Percentiles rank a stretch among this genome's conserved stretches.
These are phyloP conservation scores for Actinia equina DNA, from an alignment of 64 coral and sea anemone genomes.

Conservation along the genomic window DNA sequence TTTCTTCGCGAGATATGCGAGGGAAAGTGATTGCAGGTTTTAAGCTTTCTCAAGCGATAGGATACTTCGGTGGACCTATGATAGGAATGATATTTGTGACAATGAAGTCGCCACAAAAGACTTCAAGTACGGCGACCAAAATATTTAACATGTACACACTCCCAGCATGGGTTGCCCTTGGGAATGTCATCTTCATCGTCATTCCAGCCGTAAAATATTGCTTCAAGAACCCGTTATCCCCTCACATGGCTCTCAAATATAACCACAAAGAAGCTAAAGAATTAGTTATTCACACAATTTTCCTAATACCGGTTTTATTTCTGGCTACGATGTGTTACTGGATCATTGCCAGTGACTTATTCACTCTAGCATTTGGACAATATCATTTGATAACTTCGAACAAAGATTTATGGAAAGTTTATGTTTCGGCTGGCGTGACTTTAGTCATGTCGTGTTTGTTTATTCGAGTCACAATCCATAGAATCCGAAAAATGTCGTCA, in stretches of 20 bases:
- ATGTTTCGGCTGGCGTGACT: constrained; percentile 65
- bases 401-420: constrained; percentile 85
- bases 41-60: constrained; percentile 82
- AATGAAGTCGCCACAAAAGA: neutral
- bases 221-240: constrained; percentile 88
- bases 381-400: constrained; percentile 62
- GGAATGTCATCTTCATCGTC: constrained; percentile 66
- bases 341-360: constrained; percentile 73
- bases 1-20: constrained; percentile 67
- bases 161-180: constrained; percentile 75
- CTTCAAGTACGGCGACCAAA: constrained; percentile 20
- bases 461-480: constrained; percentile 61
- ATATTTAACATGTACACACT: constrained; percentile 80
- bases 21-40: constrained; percentile 74
- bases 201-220: constrained; percentile 63
- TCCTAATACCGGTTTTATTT: constrained; percentile 60
- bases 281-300: constrained; percentile 53
- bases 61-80: constrained; percentile 73
- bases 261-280: constrained; percentile 77
- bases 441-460: constrained; percentile 54
- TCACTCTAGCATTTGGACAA: constrained; percentile 85
- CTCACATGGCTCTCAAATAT: constrained; percentile 92
- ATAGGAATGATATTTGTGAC: constrained; percentile 67
- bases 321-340: constrained; percentile 79
- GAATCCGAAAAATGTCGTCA: constrained; percentile 43